Evolutionary conservation across 1,140 invertebrate genomes (phyloP), one percentile per base, ranked within the genome.

Genomic region (Apocrypta bakeri): DNA sequence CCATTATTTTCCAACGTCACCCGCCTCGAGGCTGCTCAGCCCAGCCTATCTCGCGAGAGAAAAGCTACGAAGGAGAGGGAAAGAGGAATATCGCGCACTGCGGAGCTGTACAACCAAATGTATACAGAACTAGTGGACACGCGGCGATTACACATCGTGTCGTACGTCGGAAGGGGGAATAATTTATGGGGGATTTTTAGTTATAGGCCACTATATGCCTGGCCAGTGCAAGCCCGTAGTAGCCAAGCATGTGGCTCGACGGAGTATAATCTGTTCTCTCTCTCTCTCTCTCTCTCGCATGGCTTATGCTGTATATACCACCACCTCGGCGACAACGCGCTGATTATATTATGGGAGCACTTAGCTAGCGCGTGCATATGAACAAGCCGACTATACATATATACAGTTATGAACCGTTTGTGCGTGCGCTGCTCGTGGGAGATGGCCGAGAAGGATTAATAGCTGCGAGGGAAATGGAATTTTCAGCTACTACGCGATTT

Each of bases 281-380:
- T 64, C 27, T 24, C 33, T 37, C 33, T 9, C 33, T 37, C 33
- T 9, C 33, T 37, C 33, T 37, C 9, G 33, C n/a, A 33, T 29
- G 24, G 29, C 42, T 25, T 24, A 48, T 77, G 11, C 2, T 56
- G 17, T 56, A 56, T 42, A 42, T 42, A 37, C 75, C 75, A 3
- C 37, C 33, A 17, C 63, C 14, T 56, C 63, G 11, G 64, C 24
- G n/a, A 48, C 25, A 79, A 79, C n/a, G 40, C 37, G 63, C 37
- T 79, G 76, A 79, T 79, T 79, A 68, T 79, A 69, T 79, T 79
- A 79, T 17, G 21, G 48, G 25, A 79, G 76, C 76, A 79, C 76
- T 69, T 69, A 69, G 64, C 76, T 79, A 29, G 1, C 31, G n/a
- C 42, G 42, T 14, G 48, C 29, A 79, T 48, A 79, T 79, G 25